Evolutionary conservation across 2,797 vertebrate species (phyloP).

Genomic region (Nothura maculosa): DNA sequence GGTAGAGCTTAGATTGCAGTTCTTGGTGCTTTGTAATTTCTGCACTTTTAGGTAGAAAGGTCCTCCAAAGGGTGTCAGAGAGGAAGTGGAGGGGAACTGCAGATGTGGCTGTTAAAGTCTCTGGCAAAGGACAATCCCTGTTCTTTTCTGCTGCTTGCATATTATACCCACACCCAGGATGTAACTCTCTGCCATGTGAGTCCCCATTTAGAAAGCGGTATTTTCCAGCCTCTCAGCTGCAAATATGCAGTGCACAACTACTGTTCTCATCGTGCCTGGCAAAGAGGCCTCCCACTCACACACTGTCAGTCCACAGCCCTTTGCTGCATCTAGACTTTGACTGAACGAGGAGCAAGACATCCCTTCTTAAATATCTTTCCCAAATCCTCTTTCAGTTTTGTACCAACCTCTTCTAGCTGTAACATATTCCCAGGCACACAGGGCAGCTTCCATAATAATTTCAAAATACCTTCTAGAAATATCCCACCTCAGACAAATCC

Average conservation of each 20-base stretch:
- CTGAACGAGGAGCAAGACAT: background rate
- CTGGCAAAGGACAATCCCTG: conserved; percentile 37
- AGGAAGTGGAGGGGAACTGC: conserved; percentile 41
- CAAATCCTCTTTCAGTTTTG: background rate
- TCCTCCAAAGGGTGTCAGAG: background rate
- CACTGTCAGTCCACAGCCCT: background rate
- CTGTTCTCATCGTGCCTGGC: background rate
- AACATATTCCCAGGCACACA: background rate
- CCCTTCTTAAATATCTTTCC: background rate
- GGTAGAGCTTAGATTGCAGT: conserved; percentile 60
- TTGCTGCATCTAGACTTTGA: background rate
- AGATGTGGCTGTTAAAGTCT: background rate
- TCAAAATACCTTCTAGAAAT: background rate
- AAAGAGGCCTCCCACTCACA: background rate
- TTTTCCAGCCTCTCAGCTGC: conserved; percentile 24
- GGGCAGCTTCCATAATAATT: background rate
- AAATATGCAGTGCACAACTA: background rate
- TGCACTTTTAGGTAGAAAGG: conserved; percentile 43
- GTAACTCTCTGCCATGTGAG: conserved; percentile 35
- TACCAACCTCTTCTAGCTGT: background rate
- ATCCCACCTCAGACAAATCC: background rate
- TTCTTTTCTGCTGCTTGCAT: conserved; percentile 45
- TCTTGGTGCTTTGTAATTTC: conserved; percentile 56
- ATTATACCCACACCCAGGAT: conserved; percentile 60
- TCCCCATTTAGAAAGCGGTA: conserved; percentile 41